Percentiles rank a stretch among this genome's conserved stretches.
These are phyloP conservation scores for Schizotus pectinicornis DNA, from an alignment of 2,888 invertebrate genomes.

Conservation along the genomic window DNA sequence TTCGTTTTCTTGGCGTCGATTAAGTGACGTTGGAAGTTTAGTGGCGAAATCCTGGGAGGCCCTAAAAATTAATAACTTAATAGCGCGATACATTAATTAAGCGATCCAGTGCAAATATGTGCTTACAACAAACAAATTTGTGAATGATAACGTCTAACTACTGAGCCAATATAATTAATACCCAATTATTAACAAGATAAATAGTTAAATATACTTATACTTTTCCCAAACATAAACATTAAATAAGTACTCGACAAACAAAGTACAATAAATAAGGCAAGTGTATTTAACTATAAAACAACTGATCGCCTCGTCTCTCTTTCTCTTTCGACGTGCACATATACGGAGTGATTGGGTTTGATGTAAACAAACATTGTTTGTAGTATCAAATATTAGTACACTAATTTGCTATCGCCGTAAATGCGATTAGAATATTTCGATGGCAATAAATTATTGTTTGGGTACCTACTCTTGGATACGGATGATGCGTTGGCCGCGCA, in stretches of 20 bases:
- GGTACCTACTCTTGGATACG: constrained; percentile 36
- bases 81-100: constrained; percentile 27
- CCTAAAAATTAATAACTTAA: constrained; percentile 20
- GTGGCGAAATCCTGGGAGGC: constrained; percentile 10
- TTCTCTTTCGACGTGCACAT: constrained; percentile 9
- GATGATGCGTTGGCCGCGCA: constrained; percentile 35
- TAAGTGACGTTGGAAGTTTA: neutral
- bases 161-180: constrained; percentile 46
- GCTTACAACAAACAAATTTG: constrained; percentile 32
- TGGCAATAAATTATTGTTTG: constrained; percentile 46
- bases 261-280: constrained; percentile 34
- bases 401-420: constrained; percentile 51
- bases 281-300: constrained; percentile 31
- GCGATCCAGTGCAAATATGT: constrained; percentile 30
- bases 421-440: constrained; percentile 48
- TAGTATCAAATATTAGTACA: constrained; percentile 52
- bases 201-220: constrained; percentile 43
- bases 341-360: constrained; percentile 51
- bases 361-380: constrained; percentile 50
- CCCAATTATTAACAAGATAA: constrained; percentile 46
- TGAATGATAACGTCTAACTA: constrained; percentile 41
- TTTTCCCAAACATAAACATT: constrained; percentile 42
- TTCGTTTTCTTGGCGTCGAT: no score
- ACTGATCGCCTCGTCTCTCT: constrained; percentile 24
- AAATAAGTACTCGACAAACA: constrained; percentile 42